phyloP scores from a whole-genome alignment of 1,140 invertebrate genomes.

The Tachypleus tridentatus region DNA sequence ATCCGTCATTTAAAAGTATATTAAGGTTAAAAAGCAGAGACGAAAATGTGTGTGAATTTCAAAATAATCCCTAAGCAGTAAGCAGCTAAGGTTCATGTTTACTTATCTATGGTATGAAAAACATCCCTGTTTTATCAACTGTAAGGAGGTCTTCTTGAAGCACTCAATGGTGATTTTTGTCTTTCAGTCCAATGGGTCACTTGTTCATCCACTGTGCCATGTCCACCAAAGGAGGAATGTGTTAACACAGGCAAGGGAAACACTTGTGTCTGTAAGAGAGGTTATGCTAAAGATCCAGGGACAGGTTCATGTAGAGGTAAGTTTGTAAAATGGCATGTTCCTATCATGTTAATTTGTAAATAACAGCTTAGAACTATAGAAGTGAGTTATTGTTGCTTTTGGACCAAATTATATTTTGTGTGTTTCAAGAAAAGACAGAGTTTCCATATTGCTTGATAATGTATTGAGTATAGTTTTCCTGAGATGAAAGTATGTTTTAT shows the following conservation, averaged over 20 bases:
- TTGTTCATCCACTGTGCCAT: conserved; percentile 45
- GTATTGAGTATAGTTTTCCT: not conserved
- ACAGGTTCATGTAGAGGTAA: conserved; percentile 19
- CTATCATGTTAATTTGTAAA: no score
- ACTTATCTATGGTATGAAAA: no score
- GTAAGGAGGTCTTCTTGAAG: no score
- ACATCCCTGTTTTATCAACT: no score
- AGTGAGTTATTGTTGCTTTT: not conserved
- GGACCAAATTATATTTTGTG: not conserved
- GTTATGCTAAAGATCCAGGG: conserved; percentile 54
- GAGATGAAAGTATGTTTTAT: no score
- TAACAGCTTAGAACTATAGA: not conserved
- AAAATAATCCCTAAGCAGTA: no score
- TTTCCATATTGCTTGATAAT: not conserved
- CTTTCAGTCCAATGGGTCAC: not conserved
- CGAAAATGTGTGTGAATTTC: no score
- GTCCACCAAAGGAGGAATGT: conserved; percentile 68
- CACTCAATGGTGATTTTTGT: no score
- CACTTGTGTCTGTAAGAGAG: conserved; percentile 75
- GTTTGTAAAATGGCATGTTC: not conserved
- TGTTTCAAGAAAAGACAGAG: not conserved
- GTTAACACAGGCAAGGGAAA: conserved; percentile 50
- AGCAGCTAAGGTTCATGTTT: no score
- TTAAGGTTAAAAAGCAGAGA: no score
- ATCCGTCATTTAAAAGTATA: no score